Evolutionary conservation across 2,113 vertebrate species (phyloP).

Genomic region (Sturnira hondurensis): DNA sequence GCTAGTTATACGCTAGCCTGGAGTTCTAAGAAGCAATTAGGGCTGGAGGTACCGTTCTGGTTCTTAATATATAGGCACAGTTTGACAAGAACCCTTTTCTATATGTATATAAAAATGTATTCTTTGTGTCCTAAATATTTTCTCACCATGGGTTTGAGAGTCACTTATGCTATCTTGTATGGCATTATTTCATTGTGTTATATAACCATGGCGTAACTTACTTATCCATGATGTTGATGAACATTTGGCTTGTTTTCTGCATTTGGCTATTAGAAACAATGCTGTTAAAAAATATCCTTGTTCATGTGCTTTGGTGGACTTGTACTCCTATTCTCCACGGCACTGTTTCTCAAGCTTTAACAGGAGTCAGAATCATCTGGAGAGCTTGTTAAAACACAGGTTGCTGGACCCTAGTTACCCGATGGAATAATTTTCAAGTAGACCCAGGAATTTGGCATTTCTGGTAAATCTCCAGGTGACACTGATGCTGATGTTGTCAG

Average conservation of each 20-base stretch:
- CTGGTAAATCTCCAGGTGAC: background rate
- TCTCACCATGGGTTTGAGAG: background rate
- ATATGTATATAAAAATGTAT: background rate
- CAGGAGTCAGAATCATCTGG: background rate
- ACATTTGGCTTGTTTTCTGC: background rate
- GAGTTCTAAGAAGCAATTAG: background rate
- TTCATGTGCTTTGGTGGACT: background rate
- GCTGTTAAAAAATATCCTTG: background rate
- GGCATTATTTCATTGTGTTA: background rate
- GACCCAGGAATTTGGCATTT: background rate
- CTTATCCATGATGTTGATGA: background rate
- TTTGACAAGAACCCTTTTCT: background rate
- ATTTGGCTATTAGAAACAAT: background rate
- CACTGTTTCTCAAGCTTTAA: background rate
- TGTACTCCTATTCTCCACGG: background rate
- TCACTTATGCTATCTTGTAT: background rate
- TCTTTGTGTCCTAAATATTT: background rate
- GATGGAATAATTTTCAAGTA: background rate
- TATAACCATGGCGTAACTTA: background rate
- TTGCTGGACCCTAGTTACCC: background rate
- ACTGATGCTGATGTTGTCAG: background rate
- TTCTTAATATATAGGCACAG: background rate
- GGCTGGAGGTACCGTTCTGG: background rate
- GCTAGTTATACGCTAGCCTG: background rate
- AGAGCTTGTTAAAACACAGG: background rate